These are phyloP conservation scores for Pseudolaguvia tuberculata DNA, from an alignment of 2,113 vertebrate species.

Conservation along the genomic window DNA sequence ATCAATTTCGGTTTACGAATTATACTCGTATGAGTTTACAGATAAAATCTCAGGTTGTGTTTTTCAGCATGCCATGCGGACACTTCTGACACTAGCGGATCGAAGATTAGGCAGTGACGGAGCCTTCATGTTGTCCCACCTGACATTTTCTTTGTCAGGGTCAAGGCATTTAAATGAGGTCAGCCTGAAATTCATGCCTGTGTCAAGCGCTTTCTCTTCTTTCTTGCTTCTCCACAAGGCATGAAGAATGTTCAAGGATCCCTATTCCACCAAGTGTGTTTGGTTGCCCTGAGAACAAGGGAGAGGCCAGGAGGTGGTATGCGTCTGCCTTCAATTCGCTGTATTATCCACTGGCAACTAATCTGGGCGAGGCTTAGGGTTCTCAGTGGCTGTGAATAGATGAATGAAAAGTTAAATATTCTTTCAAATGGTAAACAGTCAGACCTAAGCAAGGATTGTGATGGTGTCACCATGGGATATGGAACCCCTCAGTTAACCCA, in stretches of 20 bases:
- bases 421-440: constrained; percentile 72
- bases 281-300: constrained; percentile 69
- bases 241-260: constrained; percentile 68
- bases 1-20: constrained; percentile 12
- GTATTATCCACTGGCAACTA: constrained; percentile 73
- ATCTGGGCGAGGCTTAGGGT: constrained; percentile 70
- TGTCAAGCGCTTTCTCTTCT: constrained; percentile 53
- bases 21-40: constrained; percentile 16
- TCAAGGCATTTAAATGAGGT: constrained; percentile 50
- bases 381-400: constrained; percentile 63
- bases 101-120: constrained; percentile 53
- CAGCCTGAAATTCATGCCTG: constrained; percentile 55
- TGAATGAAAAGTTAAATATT: constrained; percentile 73
- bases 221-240: constrained; percentile 49
- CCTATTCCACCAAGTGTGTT: constrained; percentile 68
- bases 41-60: constrained; percentile 28
- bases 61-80: constrained; percentile 22
- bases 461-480: constrained; percentile 56
- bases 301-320: constrained; percentile 57
- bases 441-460: constrained; percentile 63
- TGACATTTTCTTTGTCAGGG: constrained; percentile 57
- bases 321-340: constrained; percentile 70
- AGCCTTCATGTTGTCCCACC: constrained; percentile 60
- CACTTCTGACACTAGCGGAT: constrained; percentile 52
- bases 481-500: constrained; percentile 59